Base-by-base conservation (phyloP, 2,797 vertebrate genomes). In the Gorsachius magnificus region DNA sequence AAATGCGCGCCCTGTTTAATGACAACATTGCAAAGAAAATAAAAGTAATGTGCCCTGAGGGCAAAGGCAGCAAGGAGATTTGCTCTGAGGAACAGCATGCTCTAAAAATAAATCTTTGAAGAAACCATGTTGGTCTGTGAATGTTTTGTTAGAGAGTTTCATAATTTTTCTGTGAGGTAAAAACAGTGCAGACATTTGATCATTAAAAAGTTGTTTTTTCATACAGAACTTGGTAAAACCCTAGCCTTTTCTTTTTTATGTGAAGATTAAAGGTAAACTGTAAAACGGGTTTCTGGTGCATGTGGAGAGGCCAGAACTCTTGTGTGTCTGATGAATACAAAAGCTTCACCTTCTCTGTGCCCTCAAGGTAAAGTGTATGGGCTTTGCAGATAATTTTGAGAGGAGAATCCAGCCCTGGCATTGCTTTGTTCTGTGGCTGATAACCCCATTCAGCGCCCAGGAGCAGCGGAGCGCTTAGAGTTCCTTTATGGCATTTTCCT, bases 31-130 rank as follows among this genome's bases (percentile, higher is more conserved):
- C 75, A 78, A 83, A 75, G 93, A 88, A 96, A 94, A 89, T 87
- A 85, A 28, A 93, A 92, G 78, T 85, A 86, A 78, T 48, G 79
- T 53, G 58, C 35, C 93, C 57, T 43, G 54, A 75, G 82, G 92
- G 90, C 57, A 91, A 83, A 92, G 65, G 88, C 75, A 69, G 28
- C 0, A 0, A 74, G 71, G 82, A 93, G 83, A 78, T 95, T 63
- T 96, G 46, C 71, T 80, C 57, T 57, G 80, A 95, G 92, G 65
- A 90, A 83, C 93, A 56, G 36, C 80, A 58, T 10, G 31, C 46
- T 91, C 92, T 94, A 75, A 97, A 95, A 96, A 89, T 63, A 95
- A 88, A 63, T 56, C 76, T 93, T 79, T 65, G 70, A 85, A 87
- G 71, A 81, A 90, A 54, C 57, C 28, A 5, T 64, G 33, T 87